Base-by-base conservation (phyloP, 2,797 vertebrate genomes). In the Triplophysa bombifrons region DNA sequence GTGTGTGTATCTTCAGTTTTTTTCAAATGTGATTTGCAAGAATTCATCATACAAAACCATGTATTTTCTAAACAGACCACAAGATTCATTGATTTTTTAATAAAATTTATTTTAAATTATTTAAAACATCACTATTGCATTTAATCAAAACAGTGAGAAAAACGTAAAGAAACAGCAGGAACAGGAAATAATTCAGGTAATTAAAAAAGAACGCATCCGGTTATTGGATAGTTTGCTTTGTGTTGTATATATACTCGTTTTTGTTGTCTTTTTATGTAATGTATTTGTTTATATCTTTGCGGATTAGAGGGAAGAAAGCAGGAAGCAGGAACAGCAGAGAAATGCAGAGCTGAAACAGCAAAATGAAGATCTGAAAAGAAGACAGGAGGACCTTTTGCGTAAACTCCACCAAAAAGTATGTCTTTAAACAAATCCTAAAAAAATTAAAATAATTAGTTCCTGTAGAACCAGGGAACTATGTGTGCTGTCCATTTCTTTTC, bases 111-210 rank as follows among this genome's bases (percentile, higher is more conserved):
- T 19, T 64, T 20, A 27, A 27, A 1, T 27, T 27, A 11, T 63
- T 50, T 55, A 11, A 41, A 14, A 50, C n/a, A 25, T 14, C 53
- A 17, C 16, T 50, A 64, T 66, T 30, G 34, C 46, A 48, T 71
- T 72, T 16, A 67, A 38, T 83, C 74, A 3, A 51, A 41, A 53
- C 82, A 93, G 93, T 60, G 91, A 92, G 80, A 89, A 20, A 67
- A 83, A 86, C 64, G 76, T 88, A 0, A 92, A 60, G 80, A 84
- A n/a, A 48, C 82, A 79, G 7, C 73, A 85, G 83, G 87, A 91
- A 70, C 86, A 0, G 38, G 74, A 44, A 73, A 86, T 10, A 79
- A 76, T 83, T 19, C 83, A 64, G 88, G 92, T 93, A 86, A 81
- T 72, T 48, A 56, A 1, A 61, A 10, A 7, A 7, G 7, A 38